Evolutionary conservation across 2,113 vertebrate genomes (phyloP), one percentile per base, ranked within the genome.

Genomic region (Bagarius yarrelli): DNA sequence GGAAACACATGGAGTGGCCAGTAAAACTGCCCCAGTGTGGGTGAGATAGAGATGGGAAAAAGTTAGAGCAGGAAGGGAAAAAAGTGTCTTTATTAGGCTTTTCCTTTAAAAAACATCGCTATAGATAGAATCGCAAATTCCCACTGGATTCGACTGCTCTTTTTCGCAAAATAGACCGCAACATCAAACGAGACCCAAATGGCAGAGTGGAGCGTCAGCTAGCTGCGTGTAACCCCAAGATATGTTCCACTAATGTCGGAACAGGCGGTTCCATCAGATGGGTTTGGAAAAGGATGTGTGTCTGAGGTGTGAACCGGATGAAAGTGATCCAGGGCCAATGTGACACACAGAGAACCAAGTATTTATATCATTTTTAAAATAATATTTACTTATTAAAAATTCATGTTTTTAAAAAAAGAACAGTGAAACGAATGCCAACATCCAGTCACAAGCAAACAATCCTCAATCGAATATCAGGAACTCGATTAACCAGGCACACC

Each of bases 71-170:
- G 53, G 87, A 86, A 82, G 64, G 67, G 77, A 88, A 89, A 91
- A 82, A 86, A 83, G 80, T 83, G 82, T 89, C 88, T 91, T 91
- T 92, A 92, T 90, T 88, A 86, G 89, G 83, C 83, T 86, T 91
- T 91, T 92, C 90, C 92, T 89, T 91, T 92, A 82, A 90, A 90
- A 88, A 93, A 90, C 87, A 91, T 60, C 1, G 63, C 83, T 87
- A 89, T 90, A 90, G 85, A 91, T 89, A 90, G 88, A 83, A 86
- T 76, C 34, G 2, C 53, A 70, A n/a, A 59, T 81, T 64, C 76
- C 85, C 81, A 77, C 80, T 57, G 52, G 60, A 86, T 84, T 82
- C 81, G 87, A 87, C 89, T 83, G 88, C 90, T 89, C 86, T 86
- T 82, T 81, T 83, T 88, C 57, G 86, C 87, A 86, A 86, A 88